Evolutionary conservation across 2,797 vertebrate species (phyloP), one percentile per base, ranked within the genome.

Genomic region (Macroramphosus scolopax): DNA sequence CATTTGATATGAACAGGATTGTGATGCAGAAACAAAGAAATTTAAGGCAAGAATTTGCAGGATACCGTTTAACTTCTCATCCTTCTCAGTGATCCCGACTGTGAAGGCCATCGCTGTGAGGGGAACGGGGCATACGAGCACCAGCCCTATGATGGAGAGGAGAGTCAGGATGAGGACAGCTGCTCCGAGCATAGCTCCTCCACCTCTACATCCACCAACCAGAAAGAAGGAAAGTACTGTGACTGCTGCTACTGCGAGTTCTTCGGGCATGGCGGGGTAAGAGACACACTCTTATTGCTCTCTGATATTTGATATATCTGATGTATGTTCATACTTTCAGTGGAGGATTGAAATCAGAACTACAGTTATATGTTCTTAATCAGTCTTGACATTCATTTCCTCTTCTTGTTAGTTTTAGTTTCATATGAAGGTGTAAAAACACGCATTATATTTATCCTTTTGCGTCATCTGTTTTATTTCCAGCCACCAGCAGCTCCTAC

Each of bases 231-330:
- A 84, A 99, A 99, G 87, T 99, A 99, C 92, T 99, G 97, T 72
- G 97, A 99, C 86, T 99, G 97, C 91, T 99, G 97, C 91, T 99
- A 98, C 93, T 99, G 95, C 85, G 97, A 99, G 84, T 99, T 99
- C 91, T 99, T 99, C 47, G 95, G 97, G 14, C 96, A 99, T 0
- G 97, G 97, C 69, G 97, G 97, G 91, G 96, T 98, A 84, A 92
- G 94, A 42, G 3, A 1, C 6, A 4, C 13, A n/a, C 8, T 7
- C 8, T 48, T n/a, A 9, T 24, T 11, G 28, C 25, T 46, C 3
- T 12, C 33, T n/a, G 5, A 16, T 2, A n/a, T n/a, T n/a, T n/a
- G n/a, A n/a, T n/a, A n/a, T n/a, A n/a, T n/a, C n/a, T n/a, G n/a
- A n/a, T n/a, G n/a, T n/a, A n/a, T n/a, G n/a, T n/a, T n/a, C n/a